phyloP scores from a whole-genome alignment of 2,113 vertebrate genomes.

The Varanus salvator region DNA sequence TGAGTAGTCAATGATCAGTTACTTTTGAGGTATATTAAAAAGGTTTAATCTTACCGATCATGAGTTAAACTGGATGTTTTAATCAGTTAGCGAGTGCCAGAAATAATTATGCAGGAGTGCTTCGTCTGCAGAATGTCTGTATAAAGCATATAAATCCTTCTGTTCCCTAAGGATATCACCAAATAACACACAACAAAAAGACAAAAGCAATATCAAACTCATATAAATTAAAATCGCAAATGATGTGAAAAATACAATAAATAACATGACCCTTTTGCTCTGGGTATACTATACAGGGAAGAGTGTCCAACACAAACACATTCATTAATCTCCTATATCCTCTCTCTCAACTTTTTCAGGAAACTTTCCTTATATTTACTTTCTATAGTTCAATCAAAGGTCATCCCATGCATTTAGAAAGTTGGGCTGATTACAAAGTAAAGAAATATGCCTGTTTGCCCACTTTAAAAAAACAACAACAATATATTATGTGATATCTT shows the following conservation, averaged over 20 bases:
- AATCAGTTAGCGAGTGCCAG: constrained; percentile 86
- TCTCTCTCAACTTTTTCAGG: constrained; percentile 86
- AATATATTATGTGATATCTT: constrained; percentile 31
- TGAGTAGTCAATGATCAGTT: constrained; percentile 84
- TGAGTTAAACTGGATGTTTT: constrained; percentile 92
- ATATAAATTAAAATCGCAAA: constrained; percentile 98
- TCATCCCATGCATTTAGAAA: constrained; percentile 80
- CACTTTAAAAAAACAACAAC: constrained; percentile 36
- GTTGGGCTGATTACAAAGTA: constrained; percentile 62
- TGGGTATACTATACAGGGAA: constrained; percentile 80
- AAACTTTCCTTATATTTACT: constrained; percentile 90
- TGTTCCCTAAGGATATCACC: constrained; percentile 88
- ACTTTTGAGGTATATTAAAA: constrained; percentile 87
- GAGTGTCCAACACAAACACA: constrained; percentile 90
- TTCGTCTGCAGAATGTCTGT: constrained; percentile 92
- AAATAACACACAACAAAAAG: constrained; percentile 90
- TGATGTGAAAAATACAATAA: constrained; percentile 94
- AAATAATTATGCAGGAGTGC: constrained; percentile 94
- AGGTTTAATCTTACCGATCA: constrained; percentile 92
- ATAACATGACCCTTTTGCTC: constrained; percentile 90
- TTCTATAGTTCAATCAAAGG: constrained; percentile 89
- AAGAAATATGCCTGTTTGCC: constrained; percentile 67
- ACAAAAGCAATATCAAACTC: constrained; percentile 94
- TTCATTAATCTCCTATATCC: constrained; percentile 87
- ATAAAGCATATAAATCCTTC: constrained; percentile 94